Evolutionary conservation across 30 jellyfish, hydroid and myxozoan species (phyloP), one percentile per base, ranked within the genome.

Genomic region (Catostylus mosaicus): DNA sequence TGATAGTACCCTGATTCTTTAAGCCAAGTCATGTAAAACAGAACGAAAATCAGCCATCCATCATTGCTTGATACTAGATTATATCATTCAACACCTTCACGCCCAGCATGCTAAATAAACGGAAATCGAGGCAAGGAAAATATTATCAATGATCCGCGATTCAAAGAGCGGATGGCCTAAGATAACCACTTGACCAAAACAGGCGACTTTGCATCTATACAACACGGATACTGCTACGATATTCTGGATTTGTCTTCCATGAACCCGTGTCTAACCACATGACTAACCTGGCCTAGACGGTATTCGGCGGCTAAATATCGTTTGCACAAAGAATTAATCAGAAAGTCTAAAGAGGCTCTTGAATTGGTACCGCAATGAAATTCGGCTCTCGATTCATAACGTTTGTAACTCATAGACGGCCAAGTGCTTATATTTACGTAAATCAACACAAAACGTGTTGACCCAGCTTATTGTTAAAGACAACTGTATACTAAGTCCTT

Each of bases 261-360:
- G 20, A 27, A 6, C 24, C 63, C 14, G 20, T 4, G 20, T 50
- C 63, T 50, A 59, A 24, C 71, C 71, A 27, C 71, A 23, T 59
- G 71, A 59, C 11, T 37, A 3, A 59, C 67, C 26, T 23, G 24
- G 71, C 40, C 71, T 59, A 59, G 71, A 59, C 37, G 26, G 12
- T 59, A 59, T 27, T 23, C 6, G 71, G 71, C 71, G 71, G 71
- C 71, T 59, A 4, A 27, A 36, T 59, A 4, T 6, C 26, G 24
- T 59, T 59, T 59, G 71, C 71, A 59, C 2, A 59, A 26, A 59
- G 38, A 59, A 24, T 16, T 59, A 59, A n/a, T 6, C 19, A 5
- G 24, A 5, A 59, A 23, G 38, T 5, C 38, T 23, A 59, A 2
- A 22, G 19, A 27, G 20, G 71, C 38, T 2, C 1, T 3, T 59